A percentile compares a stretch with the other conserved stretches of the same genome.
These are phyloP conservation scores for Trigoniulus corallinus DNA, from an alignment of 1,140 invertebrate species.

Conservation along the genomic window DNA sequence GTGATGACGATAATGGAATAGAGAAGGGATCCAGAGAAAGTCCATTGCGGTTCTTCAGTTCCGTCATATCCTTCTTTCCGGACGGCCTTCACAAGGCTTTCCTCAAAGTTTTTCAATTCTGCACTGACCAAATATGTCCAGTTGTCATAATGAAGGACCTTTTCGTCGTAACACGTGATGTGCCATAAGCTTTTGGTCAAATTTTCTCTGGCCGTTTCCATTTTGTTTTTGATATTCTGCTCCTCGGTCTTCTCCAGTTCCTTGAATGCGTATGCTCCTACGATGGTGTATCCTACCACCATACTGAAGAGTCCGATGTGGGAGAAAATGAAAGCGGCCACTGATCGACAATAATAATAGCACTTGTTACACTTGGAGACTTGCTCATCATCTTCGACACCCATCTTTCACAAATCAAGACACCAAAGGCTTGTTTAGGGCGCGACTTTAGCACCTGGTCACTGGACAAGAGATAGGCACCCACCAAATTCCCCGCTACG, in stretches of 20 bases:
- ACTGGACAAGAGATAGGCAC: too few species aligned
- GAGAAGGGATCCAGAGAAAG: constrained; percentile 75
- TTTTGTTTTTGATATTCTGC: constrained; percentile 55
- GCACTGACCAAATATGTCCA: constrained; percentile 41
- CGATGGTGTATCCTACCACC: constrained; percentile 72
- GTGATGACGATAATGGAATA: constrained; percentile 96
- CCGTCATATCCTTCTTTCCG: constrained; percentile 85
- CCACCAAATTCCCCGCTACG: too few species aligned
- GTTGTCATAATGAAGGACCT: constrained; percentile 46
- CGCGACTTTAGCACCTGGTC: too few species aligned
- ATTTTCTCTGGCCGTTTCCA: constrained; percentile 48
- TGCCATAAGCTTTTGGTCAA: constrained; percentile 63
- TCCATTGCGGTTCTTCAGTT: constrained; percentile 67
- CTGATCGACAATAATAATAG: not conserved
- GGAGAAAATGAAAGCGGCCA: constrained; percentile 57
- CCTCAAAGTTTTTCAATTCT: constrained; percentile 47
- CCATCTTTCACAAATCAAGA: too few species aligned
- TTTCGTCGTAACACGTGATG: constrained; percentile 44
- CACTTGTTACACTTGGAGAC: not conserved
- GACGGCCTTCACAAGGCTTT: constrained; percentile 59
- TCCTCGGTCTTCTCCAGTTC: constrained; percentile 55
- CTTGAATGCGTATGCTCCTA: constrained; percentile 70
- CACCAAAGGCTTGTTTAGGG: too few species aligned
- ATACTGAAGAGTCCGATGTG: constrained; percentile 71
- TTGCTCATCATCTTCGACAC: too few species aligned